Conservation (phyloP, 2,888 invertebrate genomes). For the Leptopilina myrica region DNA sequence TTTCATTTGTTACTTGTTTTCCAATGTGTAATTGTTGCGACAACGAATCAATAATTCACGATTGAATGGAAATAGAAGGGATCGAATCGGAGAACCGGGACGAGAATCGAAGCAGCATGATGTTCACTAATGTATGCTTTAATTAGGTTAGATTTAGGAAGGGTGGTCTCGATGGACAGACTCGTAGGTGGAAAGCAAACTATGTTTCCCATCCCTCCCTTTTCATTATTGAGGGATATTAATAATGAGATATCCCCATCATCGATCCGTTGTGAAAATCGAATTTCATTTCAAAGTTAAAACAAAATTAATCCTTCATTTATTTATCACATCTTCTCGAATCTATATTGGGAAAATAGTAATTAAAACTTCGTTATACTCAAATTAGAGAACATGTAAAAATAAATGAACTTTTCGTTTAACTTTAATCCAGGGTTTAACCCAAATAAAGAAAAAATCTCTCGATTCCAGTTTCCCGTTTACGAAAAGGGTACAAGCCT, state of each 20-base stretch:
- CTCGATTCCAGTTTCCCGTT: background rate
- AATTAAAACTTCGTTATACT: background rate
- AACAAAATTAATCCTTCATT: no score
- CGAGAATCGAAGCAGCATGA: slow-evolving; percentile 27
- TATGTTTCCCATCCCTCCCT: background rate
- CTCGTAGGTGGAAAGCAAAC: slow-evolving; percentile 25
- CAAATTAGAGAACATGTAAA: background rate
- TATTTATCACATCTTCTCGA: no score
- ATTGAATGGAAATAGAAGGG: slow-evolving; percentile 10
- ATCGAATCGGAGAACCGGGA: slow-evolving; percentile 14
- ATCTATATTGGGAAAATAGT: background rate
- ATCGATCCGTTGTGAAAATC: slow-evolving; percentile 24
- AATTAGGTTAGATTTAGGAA: slow-evolving; percentile 33
- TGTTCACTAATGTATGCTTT: slow-evolving; percentile 34
- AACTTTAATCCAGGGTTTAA: background rate
- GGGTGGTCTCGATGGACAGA: slow-evolving; percentile 27
- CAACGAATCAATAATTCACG: slow-evolving; percentile 9
- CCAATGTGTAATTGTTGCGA: background rate
- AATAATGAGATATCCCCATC: slow-evolving; percentile 27
- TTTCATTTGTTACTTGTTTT: no score
- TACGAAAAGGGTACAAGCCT: background rate
- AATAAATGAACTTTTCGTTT: background rate
- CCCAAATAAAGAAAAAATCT: background rate
- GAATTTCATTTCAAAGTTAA: background rate
- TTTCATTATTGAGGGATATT: slow-evolving; percentile 14